Conservation (phyloP, 2,888 invertebrate genomes). For the Crematogaster levior region DNA sequence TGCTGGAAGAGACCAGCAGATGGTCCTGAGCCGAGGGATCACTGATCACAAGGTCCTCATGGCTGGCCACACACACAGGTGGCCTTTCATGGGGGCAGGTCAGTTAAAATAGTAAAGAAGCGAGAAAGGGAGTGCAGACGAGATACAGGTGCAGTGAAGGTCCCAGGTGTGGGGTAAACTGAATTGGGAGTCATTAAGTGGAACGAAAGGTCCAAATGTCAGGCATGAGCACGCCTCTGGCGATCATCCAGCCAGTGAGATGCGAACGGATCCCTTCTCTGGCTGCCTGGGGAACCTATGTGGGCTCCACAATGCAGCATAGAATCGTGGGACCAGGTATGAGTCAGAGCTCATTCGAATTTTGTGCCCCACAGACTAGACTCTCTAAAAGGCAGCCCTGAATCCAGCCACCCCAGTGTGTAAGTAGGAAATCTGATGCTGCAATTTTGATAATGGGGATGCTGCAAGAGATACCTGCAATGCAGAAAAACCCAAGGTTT, state of each 20-base stretch:
- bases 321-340: conserved; percentile 73
- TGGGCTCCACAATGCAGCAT: conserved; percentile 58
- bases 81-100: conserved; percentile 41
- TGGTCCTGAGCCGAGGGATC: conserved; percentile 53
- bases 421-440: too few species aligned
- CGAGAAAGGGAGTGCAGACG: conserved; percentile 56
- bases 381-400: too few species aligned
- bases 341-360: too few species aligned
- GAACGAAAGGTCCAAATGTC: too few species aligned
- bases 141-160: conserved; percentile 46
- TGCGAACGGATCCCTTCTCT: conserved; percentile 73
- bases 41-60: conserved; percentile 63
- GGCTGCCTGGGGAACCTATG: conserved; percentile 51
- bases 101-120: conserved; percentile 50
- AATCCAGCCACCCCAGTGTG: too few species aligned
- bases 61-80: too few species aligned
- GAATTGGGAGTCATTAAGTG: too few species aligned
- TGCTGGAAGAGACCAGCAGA: too few species aligned
- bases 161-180: conserved; percentile 72
- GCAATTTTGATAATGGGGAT: too few species aligned
- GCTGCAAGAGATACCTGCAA: conserved; percentile 78
- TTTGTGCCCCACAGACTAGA: too few species aligned
- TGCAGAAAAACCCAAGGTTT: conserved; percentile 68
- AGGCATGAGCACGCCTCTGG: conserved; percentile 70
- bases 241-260: conserved; percentile 83